phyloP scores from a whole-genome alignment of 2,113 vertebrate genomes.

The Strix uralensis region DNA sequence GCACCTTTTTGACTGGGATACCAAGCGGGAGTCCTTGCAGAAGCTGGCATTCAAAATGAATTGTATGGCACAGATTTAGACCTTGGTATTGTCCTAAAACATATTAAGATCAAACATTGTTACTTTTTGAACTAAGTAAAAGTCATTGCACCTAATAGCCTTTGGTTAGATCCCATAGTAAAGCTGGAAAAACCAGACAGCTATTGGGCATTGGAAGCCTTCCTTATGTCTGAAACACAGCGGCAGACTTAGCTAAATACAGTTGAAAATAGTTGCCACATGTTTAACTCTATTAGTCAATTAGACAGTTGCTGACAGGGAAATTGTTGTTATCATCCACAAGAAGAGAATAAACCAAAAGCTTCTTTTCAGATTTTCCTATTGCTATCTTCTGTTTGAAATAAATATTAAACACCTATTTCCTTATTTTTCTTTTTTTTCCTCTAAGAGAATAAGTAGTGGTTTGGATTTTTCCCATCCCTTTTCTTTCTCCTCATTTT shows the following conservation, averaged over 20 bases:
- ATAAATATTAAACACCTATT: neutral
- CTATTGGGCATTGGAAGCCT: neutral
- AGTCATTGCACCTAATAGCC: neutral
- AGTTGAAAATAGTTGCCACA: slow-evolving; percentile 55
- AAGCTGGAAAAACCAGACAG: neutral
- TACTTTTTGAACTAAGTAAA: neutral
- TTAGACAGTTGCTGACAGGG: slow-evolving; percentile 32
- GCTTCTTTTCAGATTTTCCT: neutral
- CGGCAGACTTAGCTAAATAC: slow-evolving; percentile 19
- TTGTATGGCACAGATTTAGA: neutral
- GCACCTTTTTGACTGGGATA: neutral
- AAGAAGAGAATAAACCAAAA: neutral
- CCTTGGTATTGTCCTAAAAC: neutral
- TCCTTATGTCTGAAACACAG: neutral
- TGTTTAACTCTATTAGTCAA: slow-evolving; percentile 34
- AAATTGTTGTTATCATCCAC: slow-evolving; percentile 1
- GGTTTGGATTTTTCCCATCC: neutral
- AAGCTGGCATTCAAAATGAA: neutral
- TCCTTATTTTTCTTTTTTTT: neutral
- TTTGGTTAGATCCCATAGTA: neutral
- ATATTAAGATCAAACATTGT: neutral
- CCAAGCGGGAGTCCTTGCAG: neutral
- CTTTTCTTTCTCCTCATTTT: neutral
- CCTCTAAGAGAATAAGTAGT: neutral
- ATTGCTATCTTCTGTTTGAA: neutral